These are phyloP conservation scores for Gallinago jamesoni DNA, from an alignment of 2,113 vertebrate species.

Conservation along the genomic window DNA sequence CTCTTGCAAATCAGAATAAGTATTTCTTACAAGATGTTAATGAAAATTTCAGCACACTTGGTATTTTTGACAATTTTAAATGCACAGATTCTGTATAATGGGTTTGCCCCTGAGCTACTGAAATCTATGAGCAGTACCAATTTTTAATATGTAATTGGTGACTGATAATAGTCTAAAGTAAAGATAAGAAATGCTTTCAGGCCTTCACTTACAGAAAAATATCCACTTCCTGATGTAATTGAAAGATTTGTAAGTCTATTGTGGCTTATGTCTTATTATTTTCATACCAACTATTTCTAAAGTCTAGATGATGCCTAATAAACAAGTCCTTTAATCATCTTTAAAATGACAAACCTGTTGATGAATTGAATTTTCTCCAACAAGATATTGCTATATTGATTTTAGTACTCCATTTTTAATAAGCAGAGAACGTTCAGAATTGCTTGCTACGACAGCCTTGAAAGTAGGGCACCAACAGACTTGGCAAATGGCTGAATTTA, in stretches of 20 bases:
- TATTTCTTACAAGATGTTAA: not conserved
- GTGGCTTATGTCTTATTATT: constrained; percentile 42
- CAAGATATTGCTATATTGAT: constrained; percentile 77
- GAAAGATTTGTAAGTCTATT: constrained; percentile 24
- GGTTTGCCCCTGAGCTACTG: not conserved
- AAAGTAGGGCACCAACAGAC: constrained; percentile 31
- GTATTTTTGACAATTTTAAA: not conserved
- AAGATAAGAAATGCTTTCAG: not conserved
- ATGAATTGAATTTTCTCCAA: constrained; percentile 70
- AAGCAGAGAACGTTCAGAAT: constrained; percentile 35
- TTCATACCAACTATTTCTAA: constrained; percentile 43
- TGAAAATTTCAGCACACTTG: not conserved
- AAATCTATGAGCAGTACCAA: not conserved
- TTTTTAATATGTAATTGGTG: not conserved
- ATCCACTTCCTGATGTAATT: not conserved
- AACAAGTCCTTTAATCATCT: constrained; percentile 69
- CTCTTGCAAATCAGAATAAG: not conserved
- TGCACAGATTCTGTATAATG: not conserved
- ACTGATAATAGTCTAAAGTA: not conserved
- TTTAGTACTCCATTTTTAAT: constrained; percentile 63
- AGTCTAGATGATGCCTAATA: constrained; percentile 65
- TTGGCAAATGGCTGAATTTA: constrained; percentile 32
- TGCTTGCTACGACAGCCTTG: constrained; percentile 47
- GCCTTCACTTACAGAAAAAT: not conserved
- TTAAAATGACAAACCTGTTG: constrained; percentile 70